These are phyloP conservation scores for Ceyx cyanopectus DNA, from an alignment of 2,113 vertebrate genomes.

Conservation along the genomic window DNA sequence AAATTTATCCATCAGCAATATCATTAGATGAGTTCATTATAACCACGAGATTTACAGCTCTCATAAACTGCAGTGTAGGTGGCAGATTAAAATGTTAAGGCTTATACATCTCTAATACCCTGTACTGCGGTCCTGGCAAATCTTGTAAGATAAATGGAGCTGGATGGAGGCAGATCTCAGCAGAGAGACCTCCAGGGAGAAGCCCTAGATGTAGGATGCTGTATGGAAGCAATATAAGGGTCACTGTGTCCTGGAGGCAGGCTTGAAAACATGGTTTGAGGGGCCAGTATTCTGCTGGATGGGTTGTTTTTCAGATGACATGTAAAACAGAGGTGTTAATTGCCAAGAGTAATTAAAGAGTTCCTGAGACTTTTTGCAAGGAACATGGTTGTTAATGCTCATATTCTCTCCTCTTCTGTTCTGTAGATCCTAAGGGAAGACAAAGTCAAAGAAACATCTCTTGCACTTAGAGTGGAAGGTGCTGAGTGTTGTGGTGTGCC, in stretches of 20 bases:
- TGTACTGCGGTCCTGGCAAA: neutral
- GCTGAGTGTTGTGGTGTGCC: constrained; percentile 61
- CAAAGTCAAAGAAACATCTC: constrained; percentile 47
- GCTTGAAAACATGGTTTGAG: constrained; percentile 41
- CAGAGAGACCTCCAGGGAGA: neutral
- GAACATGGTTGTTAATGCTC: neutral
- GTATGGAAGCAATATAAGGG: neutral
- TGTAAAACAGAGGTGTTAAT: constrained; percentile 37
- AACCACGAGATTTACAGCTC: constrained; percentile 68
- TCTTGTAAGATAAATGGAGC: neutral
- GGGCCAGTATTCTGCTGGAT: constrained; percentile 21
- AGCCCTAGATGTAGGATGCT: neutral
- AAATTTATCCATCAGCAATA: constrained; percentile 73
- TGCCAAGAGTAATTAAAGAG: constrained; percentile 65
- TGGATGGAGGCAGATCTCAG: neutral
- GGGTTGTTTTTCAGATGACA: constrained; percentile 48
- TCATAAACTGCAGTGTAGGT: constrained; percentile 74
- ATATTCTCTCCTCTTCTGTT: constrained; percentile 10
- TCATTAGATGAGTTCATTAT: constrained; percentile 74
- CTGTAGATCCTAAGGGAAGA: constrained; percentile 59
- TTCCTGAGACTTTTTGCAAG: constrained; percentile 59
- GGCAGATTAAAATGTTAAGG: constrained; percentile 74
- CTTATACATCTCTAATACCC: constrained; percentile 35
- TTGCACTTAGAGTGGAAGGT: constrained; percentile 33
- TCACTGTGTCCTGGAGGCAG: neutral